A percentile compares a stretch with the other conserved stretches of the same genome.
These are phyloP conservation scores for Mastacembelus armatus DNA, from an alignment of 2,797 vertebrate species.

Conservation along the genomic window DNA sequence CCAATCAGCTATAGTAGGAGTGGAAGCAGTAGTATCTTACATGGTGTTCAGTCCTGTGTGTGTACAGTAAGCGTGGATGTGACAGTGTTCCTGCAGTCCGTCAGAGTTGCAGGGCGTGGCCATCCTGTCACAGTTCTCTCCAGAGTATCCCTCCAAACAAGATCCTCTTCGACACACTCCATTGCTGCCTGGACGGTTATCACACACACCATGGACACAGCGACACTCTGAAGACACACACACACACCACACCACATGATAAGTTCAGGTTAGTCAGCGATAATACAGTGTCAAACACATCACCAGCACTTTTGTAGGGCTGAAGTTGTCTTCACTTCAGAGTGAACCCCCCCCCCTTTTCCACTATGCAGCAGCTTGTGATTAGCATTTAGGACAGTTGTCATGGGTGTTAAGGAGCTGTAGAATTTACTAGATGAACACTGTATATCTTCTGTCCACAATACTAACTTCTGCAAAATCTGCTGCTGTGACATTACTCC, in stretches of 20 bases:
- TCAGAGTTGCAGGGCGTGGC: constrained; percentile 79
- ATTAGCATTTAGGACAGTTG: too few relatives aligned
- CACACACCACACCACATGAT: constrained; percentile 1
- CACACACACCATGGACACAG: constrained; percentile 92
- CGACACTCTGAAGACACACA: constrained; percentile 85
- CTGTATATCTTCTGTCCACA: too few relatives aligned
- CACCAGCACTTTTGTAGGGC: neutral
- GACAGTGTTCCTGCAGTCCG: constrained; percentile 84
- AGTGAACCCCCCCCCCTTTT: too few relatives aligned
- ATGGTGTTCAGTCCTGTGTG: constrained; percentile 69
- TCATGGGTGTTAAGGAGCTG: too few relatives aligned
- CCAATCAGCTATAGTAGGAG: too few relatives aligned
- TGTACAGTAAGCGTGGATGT: constrained; percentile 88
- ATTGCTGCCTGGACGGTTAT: constrained; percentile 91
- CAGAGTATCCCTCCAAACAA: constrained; percentile 87
- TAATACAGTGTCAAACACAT: neutral
- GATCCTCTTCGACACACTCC: constrained; percentile 89
- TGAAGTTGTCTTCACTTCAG: too few relatives aligned
- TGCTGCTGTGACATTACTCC: too few relatives aligned
- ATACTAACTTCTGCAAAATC: too few relatives aligned
- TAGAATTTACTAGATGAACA: too few relatives aligned
- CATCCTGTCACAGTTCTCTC: constrained; percentile 87
- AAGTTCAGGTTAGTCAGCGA: neutral
- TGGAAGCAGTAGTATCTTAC: constrained; percentile 69
- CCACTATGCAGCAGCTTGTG: too few relatives aligned